These are phyloP conservation scores for Hipparchia sbordonii DNA, from an alignment of 2,888 invertebrate species.

Conservation along the genomic window DNA sequence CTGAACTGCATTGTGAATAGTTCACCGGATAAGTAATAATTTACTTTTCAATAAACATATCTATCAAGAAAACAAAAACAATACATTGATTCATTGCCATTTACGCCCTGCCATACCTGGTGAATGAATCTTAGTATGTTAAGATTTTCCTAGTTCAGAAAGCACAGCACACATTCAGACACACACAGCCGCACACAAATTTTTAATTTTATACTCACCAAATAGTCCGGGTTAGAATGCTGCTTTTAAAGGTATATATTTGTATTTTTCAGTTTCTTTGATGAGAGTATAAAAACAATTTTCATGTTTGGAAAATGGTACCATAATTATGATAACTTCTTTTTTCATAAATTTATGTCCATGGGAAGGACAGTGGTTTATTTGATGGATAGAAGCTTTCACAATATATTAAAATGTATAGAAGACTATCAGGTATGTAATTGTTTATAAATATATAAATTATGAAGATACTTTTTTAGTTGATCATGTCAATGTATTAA, in stretches of 20 bases:
- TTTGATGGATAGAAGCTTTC: conserved; percentile 44
- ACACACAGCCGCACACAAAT: too few relatives aligned
- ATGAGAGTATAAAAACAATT: conserved; percentile 52
- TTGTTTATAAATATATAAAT: background rate
- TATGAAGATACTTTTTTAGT: background rate
- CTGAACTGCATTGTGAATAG: conserved; percentile 75
- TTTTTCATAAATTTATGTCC: conserved; percentile 62
- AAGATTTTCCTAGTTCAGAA: too few relatives aligned
- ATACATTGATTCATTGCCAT: too few relatives aligned
- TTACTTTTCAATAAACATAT: background rate
- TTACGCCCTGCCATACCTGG: too few relatives aligned
- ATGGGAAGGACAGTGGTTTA: conserved; percentile 62
- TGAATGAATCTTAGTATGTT: too few relatives aligned
- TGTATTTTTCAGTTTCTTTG: conserved; percentile 52
- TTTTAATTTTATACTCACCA: too few relatives aligned
- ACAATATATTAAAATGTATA: conserved; percentile 50
- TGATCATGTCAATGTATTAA: background rate
- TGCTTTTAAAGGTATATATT: background rate
- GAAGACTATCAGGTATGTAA: conserved; percentile 52
- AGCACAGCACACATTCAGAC: too few relatives aligned
- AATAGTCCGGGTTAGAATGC: too few relatives aligned
- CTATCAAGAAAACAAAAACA: too few relatives aligned
- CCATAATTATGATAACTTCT: conserved; percentile 66
- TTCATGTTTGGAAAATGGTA: conserved; percentile 65
- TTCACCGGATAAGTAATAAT: conserved; percentile 53